Conservation (phyloP, 1,140 invertebrate genomes). For the Ctenoplectra terminalis region DNA sequence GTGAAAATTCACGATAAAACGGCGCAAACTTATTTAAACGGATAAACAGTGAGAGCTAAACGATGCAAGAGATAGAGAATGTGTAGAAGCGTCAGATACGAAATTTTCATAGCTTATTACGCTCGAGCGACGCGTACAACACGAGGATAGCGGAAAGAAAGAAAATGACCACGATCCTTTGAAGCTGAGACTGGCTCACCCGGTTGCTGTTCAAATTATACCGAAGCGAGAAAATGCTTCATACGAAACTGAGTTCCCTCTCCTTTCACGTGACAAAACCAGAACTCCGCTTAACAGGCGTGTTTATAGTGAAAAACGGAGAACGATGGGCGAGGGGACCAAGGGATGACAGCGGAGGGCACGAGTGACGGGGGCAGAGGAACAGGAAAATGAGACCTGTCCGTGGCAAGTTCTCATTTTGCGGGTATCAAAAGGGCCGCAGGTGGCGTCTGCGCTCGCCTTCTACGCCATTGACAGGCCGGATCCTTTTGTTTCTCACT, state of each 20-base stretch:
- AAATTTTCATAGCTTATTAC: slow-evolving; percentile 34
- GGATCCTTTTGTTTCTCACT: slow-evolving; percentile 54
- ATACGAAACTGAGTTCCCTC: background rate
- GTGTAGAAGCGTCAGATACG: background rate
- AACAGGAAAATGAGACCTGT: slow-evolving; percentile 24
- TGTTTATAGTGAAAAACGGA: slow-evolving; percentile 6
- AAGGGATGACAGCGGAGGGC: too few species aligned
- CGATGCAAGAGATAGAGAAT: too few species aligned
- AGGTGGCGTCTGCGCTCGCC: slow-evolving; percentile 36
- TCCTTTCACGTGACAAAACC: slow-evolving; percentile 23
- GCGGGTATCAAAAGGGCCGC: slow-evolving; percentile 47
- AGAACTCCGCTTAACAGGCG: slow-evolving; percentile 33
- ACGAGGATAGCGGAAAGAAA: background rate
- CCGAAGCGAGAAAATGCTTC: background rate
- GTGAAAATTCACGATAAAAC: slow-evolving; percentile 1
- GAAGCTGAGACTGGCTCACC: background rate
- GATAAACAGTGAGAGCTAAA: background rate
- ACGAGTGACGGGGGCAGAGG: background rate
- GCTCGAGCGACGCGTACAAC: background rate
- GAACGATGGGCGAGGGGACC: background rate
- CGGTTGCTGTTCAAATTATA: slow-evolving; percentile 21
- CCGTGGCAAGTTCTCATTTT: slow-evolving; percentile 53
- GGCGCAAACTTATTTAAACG: slow-evolving; percentile 12
- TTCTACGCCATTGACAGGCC: slow-evolving; percentile 37
- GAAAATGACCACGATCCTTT: slow-evolving; percentile 18